Base-by-base conservation (phyloP, 2,113 vertebrate species). In the Coptodon bakossiorum region DNA sequence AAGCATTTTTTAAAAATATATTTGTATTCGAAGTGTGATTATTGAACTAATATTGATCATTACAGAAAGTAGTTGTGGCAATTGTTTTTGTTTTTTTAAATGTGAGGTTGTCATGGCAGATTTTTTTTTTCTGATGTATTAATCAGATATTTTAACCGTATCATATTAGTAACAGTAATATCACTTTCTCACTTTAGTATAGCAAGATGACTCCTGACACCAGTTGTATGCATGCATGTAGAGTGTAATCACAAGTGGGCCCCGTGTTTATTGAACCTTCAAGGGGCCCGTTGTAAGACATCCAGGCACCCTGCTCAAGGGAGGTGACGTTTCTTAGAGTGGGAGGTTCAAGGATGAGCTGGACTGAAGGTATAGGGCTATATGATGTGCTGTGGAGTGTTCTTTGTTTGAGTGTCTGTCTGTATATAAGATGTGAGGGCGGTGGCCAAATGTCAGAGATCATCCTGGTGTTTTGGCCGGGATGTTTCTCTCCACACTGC, bases 111-210 rank as follows among this genome's bases (percentile, higher is more conserved):
- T 56, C 10, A 6, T 24, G 6, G 53, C 10, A 56, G n/a, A 1
- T 4, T 24, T 56, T 1, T 54, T 54, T 54, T 3, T 29, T 5
- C 53, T 56, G 53, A 12, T 56, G n/a, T 56, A 56, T 24, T 56
- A 56, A 56, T 56, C 0, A 0, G 3, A 56, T 24, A 12, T 54
- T 56, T 56, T 54, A 53, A 11, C 9, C 52, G 1, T 11, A 3
- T 54, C 52, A 54, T 54, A 54, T 53, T 22, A 54, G n/a, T 22
- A 54, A 11, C 52, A 4, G 52, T 54, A 53, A 53, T 53, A 22
- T 53, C 19, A 11, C 5, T 11, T 53, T 53, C 19, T 53, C 52
- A 53, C 52, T 53, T n/a, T 22, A 53, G 52, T 54, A 22, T 54
- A 11, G n/a, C 5, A 54, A 22, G 52, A 54, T 6, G 0, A 54